A percentile compares a stretch with the other conserved stretches of the same genome.
Evolutionary conservation across 2,888 invertebrate species (phyloP).

Genomic region (Hermodice carunculata): DNA sequence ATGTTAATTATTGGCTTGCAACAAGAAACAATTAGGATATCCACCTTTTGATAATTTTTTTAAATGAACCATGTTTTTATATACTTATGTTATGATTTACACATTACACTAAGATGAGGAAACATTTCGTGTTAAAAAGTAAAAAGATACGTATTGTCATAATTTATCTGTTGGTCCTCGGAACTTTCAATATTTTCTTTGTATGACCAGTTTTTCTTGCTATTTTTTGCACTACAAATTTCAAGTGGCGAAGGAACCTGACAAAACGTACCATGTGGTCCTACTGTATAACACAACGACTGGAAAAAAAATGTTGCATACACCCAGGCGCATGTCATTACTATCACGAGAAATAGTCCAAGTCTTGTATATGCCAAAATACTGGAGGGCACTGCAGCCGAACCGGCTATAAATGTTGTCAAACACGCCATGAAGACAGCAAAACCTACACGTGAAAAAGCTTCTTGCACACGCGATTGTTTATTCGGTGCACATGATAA

Average conservation of each 20-base stretch:
- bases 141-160: too few relatives aligned
- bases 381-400: constrained; percentile 85
- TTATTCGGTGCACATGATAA: constrained; percentile 22
- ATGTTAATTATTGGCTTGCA: too few relatives aligned
- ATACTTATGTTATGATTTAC: too few relatives aligned
- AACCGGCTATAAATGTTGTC: constrained; percentile 88
- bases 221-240: too few relatives aligned
- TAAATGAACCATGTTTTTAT: too few relatives aligned
- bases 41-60: too few relatives aligned
- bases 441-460: constrained; percentile 76
- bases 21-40: too few relatives aligned
- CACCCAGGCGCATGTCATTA: constrained; percentile 88
- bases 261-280: constrained; percentile 73
- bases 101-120: too few relatives aligned
- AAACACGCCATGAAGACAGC: constrained; percentile 87
- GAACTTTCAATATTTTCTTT: too few relatives aligned
- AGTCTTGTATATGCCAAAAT: constrained; percentile 92
- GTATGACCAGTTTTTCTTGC: too few relatives aligned
- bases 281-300: constrained; percentile 78
- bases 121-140: too few relatives aligned
- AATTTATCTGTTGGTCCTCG: too few relatives aligned
- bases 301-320: constrained; percentile 67
- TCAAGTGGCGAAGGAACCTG: constrained; percentile 22
- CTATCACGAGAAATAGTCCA: constrained; percentile 86
- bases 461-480: constrained; percentile 17